Percentiles rank a stretch among this genome's conserved stretches.
Conservation (phyloP, 2,113 vertebrate genomes). For the Mustela nigripes region DNA sequence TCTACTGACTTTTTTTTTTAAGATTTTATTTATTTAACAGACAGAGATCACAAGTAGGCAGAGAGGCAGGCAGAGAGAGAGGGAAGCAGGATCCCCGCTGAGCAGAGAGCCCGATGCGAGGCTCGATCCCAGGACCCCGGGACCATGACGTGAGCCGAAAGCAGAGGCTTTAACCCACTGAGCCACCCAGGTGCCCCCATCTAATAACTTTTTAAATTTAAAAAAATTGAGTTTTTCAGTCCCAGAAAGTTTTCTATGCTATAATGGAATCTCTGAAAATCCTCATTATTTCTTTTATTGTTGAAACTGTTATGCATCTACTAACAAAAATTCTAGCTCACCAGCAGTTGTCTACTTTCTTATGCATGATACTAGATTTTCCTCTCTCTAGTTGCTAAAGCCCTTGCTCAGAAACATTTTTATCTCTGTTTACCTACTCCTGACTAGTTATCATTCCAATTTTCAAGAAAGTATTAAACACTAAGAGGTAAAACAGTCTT, state of each 20-base stretch:
- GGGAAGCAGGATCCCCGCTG: no score
- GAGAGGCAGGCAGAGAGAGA: no score
- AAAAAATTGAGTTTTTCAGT: neutral
- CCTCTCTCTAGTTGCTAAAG: neutral
- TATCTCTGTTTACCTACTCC: conserved; percentile 7
- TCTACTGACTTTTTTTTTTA: neutral
- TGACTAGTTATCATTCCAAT: neutral
- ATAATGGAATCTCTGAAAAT: conserved; percentile 1
- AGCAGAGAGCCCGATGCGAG: no score
- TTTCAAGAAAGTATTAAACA: conserved; percentile 30
- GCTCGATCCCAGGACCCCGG: no score
- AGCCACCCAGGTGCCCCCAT: neutral
- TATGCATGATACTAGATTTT: conserved; percentile 3
- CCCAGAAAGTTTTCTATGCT: neutral
- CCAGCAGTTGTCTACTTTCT: neutral
- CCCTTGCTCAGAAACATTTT: neutral
- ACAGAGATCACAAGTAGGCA: no score
- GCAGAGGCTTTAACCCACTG: no score
- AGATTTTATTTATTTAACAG: no score
- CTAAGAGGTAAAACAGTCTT: neutral
- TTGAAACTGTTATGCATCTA: neutral
- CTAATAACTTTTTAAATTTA: neutral
- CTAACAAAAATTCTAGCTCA: neutral
- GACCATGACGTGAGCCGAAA: no score
- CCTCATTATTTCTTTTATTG: neutral